Percentiles rank a stretch among this genome's conserved stretches.
Evolutionary conservation across 2,888 invertebrate genomes (phyloP).

Genomic region (Junonia oenone): DNA sequence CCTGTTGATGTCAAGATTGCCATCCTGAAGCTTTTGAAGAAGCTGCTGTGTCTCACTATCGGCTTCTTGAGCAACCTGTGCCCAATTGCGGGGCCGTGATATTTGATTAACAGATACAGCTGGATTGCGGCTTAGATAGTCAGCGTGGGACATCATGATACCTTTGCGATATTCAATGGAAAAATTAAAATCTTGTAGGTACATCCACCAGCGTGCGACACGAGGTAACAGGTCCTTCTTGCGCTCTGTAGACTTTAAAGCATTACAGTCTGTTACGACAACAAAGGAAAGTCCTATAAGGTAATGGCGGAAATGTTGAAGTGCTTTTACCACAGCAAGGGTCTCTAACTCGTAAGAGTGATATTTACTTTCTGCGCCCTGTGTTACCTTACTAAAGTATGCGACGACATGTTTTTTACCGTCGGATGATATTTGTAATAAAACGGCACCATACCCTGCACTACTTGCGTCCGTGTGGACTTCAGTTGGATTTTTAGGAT

Average conservation of each 20-base stretch:
- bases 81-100: slow-evolving; percentile 25
- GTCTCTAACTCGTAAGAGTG: too few relatives aligned
- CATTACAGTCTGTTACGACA: slow-evolving; percentile 27
- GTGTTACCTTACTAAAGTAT: neutral
- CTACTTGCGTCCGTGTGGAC: slow-evolving; percentile 15
- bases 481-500: slow-evolving; percentile 9
- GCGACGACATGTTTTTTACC: neutral
- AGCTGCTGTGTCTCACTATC: slow-evolving; percentile 20
- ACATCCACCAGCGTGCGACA: slow-evolving; percentile 29
- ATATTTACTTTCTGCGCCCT: neutral
- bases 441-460: slow-evolving; percentile 9
- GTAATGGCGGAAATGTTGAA: slow-evolving; percentile 27
- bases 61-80: slow-evolving; percentile 28
- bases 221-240: slow-evolving; percentile 29
- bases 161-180: slow-evolving; percentile 24
- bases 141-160: slow-evolving; percentile 14
- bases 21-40: slow-evolving; percentile 15
- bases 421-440: neutral
- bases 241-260: slow-evolving; percentile 23
- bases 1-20: slow-evolving; percentile 27
- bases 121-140: slow-evolving; percentile 28
- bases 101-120: slow-evolving; percentile 1
- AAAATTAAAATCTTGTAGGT: slow-evolving; percentile 28
- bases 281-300: slow-evolving; percentile 20
- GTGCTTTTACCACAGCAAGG: slow-evolving; percentile 9